These are phyloP conservation scores for Enteromius trimaculatus DNA, from an alignment of 2,797 vertebrate genomes.

Conservation along the genomic window DNA sequence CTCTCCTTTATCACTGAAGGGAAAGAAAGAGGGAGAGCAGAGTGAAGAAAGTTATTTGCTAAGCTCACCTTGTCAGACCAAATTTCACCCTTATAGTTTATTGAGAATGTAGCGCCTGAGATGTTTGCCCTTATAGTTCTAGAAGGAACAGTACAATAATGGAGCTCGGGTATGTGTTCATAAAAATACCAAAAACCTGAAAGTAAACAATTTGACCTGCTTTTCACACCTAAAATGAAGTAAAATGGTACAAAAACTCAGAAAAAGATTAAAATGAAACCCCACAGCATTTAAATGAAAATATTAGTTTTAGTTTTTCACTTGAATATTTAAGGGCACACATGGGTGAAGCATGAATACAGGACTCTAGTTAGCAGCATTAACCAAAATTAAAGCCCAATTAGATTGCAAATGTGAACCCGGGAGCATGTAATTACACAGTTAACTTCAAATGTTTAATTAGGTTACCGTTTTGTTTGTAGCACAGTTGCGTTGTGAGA, in stretches of 20 bases:
- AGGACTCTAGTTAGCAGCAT: constrained; percentile 66
- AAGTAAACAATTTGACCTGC: neutral
- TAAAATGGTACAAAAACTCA: neutral
- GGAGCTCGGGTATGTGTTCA: constrained; percentile 1
- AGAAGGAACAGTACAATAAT: constrained; percentile 30
- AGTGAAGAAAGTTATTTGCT: constrained; percentile 70
- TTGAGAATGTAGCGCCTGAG: constrained; percentile 71
- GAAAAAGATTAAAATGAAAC: neutral
- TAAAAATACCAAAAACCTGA: neutral
- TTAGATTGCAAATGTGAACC: constrained; percentile 54
- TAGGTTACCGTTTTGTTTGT: constrained; percentile 32
- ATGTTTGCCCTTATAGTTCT: constrained; percentile 65
- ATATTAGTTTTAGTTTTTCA: constrained; percentile 18
- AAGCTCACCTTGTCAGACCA: constrained; percentile 76
- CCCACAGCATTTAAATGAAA: neutral
- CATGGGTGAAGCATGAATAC: constrained; percentile 61
- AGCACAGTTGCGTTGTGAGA: neutral
- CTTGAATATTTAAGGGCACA: constrained; percentile 65
- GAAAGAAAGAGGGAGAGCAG: constrained; percentile 47
- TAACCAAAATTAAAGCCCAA: constrained; percentile 60
- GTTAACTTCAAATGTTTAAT: constrained; percentile 42
- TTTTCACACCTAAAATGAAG: neutral
- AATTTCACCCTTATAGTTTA: constrained; percentile 74
- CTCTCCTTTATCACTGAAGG: constrained; percentile 54
- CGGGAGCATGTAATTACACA: constrained; percentile 33